Percentiles rank a stretch among this genome's conserved stretches.
phyloP scores from a whole-genome alignment of 53 echinoderm and acorn worm species.

The Zoroaster sp. region DNA sequence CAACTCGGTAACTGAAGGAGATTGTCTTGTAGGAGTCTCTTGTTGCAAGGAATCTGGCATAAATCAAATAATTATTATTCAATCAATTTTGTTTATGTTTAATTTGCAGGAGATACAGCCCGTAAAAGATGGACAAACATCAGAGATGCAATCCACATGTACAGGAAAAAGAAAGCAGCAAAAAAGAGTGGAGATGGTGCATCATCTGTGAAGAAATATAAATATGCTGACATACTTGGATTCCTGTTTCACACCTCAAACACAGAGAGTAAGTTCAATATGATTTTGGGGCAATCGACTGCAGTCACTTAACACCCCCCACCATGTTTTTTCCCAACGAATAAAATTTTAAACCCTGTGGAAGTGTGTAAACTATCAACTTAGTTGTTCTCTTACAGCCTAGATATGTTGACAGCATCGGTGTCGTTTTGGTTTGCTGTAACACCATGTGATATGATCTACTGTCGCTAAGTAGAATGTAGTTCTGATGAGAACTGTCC shows the following conservation, averaged over 20 bases:
- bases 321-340: too few species aligned
- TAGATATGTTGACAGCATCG: too few species aligned
- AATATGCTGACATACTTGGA: conserved; percentile 34
- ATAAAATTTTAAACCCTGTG: too few species aligned
- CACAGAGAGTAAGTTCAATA: conserved; percentile 26
- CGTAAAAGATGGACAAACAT: conserved; percentile 55
- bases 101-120: conserved; percentile 11
- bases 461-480: too few species aligned
- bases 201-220: conserved; percentile 36
- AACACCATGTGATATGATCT: too few species aligned
- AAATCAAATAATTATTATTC: not conserved
- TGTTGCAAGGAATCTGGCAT: conserved; percentile 36
- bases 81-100: not conserved
- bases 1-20: conserved; percentile 26
- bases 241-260: conserved; percentile 25
- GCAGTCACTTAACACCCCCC: not conserved
- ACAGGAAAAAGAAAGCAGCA: not conserved
- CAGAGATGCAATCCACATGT: conserved; percentile 41
- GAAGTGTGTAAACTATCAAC: too few species aligned
- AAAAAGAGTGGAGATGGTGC: conserved; percentile 18
- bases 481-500: too few species aligned
- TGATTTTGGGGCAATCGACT: too few species aligned
- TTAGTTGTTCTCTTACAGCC: too few species aligned
- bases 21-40: conserved; percentile 32
- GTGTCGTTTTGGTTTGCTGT: too few species aligned